These are phyloP conservation scores for Manduca sexta DNA, from an alignment of 1,140 invertebrate genomes.

Conservation along the genomic window DNA sequence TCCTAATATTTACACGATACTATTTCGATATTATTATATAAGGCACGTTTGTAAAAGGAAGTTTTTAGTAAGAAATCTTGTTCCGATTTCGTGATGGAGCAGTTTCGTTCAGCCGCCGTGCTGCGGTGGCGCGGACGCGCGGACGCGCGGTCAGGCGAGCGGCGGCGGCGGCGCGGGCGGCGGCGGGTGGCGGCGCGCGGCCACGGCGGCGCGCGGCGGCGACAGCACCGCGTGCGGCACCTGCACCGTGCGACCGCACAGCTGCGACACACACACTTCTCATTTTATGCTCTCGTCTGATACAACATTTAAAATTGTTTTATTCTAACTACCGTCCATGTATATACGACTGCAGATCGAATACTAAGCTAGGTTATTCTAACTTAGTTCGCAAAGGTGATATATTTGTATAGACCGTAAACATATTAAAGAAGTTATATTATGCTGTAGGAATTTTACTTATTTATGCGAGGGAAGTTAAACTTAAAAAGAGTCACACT, in stretches of 20 bases:
- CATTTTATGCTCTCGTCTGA: too few relatives aligned
- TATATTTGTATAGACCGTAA: too few relatives aligned
- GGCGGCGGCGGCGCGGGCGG: slow-evolving; percentile 34
- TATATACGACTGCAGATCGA: background rate
- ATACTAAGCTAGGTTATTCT: too few relatives aligned
- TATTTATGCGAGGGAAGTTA: too few relatives aligned
- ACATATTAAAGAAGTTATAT: too few relatives aligned
- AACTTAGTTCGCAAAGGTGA: too few relatives aligned
- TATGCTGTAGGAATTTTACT: too few relatives aligned
- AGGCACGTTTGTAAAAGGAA: background rate
- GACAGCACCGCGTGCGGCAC: slow-evolving; percentile 54
- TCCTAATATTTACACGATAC: background rate
- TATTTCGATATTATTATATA: background rate
- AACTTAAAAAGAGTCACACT: background rate
- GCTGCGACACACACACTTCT: slow-evolving; percentile 18
- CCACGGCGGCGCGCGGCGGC: slow-evolving; percentile 36
- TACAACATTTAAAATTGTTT: too few relatives aligned
- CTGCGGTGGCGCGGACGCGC: too few relatives aligned
- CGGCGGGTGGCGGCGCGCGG: slow-evolving; percentile 29
- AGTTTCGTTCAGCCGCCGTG: too few relatives aligned
- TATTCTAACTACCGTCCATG: background rate
- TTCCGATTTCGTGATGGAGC: too few relatives aligned
- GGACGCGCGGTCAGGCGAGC: slow-evolving; percentile 11
- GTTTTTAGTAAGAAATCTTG: background rate
- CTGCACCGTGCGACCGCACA: slow-evolving; percentile 36